Evolutionary conservation across 1,140 invertebrate genomes (phyloP), one percentile per base, ranked within the genome.

Genomic region (Cydia strobilella): DNA sequence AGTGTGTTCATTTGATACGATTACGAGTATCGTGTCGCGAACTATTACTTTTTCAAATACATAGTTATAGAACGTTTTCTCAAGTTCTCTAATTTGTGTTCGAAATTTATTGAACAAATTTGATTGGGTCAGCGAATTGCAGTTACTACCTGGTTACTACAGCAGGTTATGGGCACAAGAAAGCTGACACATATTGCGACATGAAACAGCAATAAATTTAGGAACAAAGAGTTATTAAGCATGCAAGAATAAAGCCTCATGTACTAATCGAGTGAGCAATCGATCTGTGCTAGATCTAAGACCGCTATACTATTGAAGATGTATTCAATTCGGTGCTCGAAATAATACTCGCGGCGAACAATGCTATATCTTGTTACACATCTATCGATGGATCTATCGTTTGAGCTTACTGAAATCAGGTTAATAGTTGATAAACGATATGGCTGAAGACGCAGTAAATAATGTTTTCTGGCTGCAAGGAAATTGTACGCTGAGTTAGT

Each of bases 201-300:
- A 77, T 71, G 39, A 75, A 75, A 69, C 59, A 76, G 79, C 63
- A 75, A 76, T 76, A 79, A 75, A 79, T 80, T 74, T 75, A 59
- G 76, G 76, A 80, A 80, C 76, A 82, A 78, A 77, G 75, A 76
- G 76, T 78, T 75, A 78, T 77, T 73, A n/a, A 54, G 69, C 59
- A 75, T 62, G 62, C 63, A 31, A 69, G 75, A 35, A 75, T 73
- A 76, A 7, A 27, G 63, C 63, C 15, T 54, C n/a, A 12, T 66
- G 63, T 35, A 66, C 25, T 31, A 66, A 66, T 31, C 63, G 63
- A 27, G 15, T 27, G 63, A 66, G 62, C 62, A 63, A 63, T 15
- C 63, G 15, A 54, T 5, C 51, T 54, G 51, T 5, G 51, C 51
- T n/a, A 15, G 45, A 12, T 42, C 31, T 54, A 54, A 2, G 51